Base-by-base conservation (phyloP, 2,888 invertebrate genomes). In the Melitaea athalia region DNA sequence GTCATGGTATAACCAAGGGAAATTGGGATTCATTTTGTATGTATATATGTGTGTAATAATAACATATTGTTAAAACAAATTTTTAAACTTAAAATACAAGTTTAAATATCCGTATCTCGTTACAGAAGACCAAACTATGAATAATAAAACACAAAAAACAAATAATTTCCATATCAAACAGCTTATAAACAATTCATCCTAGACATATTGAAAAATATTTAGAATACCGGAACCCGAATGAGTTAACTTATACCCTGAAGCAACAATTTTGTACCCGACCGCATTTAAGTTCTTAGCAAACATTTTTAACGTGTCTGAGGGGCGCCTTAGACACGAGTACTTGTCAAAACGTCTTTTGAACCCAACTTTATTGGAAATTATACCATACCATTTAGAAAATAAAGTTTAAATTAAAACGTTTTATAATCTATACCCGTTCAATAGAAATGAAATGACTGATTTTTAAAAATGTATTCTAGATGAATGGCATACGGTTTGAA, bases 141-240 rank as follows among this genome's bases (percentile, higher is more conserved):
- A 50, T 50, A 62, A 50, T 57, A 31, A 57, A n/a, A 38, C 43
- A 61, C 24, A 43, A 64, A 64, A 43, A 42, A 24, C 60, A 52
- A 53, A 15, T 15, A 17, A 70, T 68, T 63, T 63, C 63, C 67
- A 63, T 70, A 68, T 72, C 68, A 70, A 72, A 72, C 60, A 70
- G 59, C 63, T 69, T 42, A 67, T 55, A 64, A 70, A 65, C 70
- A 70, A 72, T 72, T 63, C 63, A 72, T 65, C 59, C 52, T 31
- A 47, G 57, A 55, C 24, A 52, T 59, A 61, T 52, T 65, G 68
- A 61, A 68, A 64, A 69, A 61, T 65, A 55, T 42, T 69, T 65
- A 49, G 68, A 62, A 65, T 61, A 64, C 59, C 60, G 60, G 17
- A 59, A 53, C 61, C 64, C 64, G 67, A 52, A 63, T 63, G 70